These are phyloP conservation scores for Gorsachius magnificus DNA, from an alignment of 2,797 vertebrate genomes.

Conservation along the genomic window DNA sequence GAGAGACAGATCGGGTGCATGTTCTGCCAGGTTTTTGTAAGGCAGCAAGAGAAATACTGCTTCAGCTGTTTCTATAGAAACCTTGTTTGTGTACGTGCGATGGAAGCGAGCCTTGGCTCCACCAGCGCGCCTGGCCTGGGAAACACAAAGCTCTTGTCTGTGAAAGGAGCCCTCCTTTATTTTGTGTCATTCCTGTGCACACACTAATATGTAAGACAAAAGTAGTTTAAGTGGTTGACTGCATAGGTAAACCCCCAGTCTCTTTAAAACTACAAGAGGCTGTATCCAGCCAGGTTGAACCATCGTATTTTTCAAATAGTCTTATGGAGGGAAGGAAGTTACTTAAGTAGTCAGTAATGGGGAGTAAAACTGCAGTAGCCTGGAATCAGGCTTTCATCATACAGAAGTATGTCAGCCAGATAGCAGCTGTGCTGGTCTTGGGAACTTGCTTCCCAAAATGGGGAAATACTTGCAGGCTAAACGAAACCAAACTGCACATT, in stretches of 20 bases:
- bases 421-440: not conserved
- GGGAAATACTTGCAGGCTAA: not conserved
- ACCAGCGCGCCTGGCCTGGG: not conserved
- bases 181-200: not conserved
- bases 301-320: not conserved
- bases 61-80: not conserved
- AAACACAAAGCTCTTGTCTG: not conserved
- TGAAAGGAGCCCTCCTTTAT: not conserved
- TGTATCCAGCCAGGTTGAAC: not conserved
- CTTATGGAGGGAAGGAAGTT: not conserved
- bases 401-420: rapidly evolving
- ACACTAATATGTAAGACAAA: not conserved
- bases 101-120: not conserved
- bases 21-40: not conserved
- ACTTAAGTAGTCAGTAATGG: not conserved
- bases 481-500: not conserved
- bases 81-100: rapidly evolving
- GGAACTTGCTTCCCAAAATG: not conserved
- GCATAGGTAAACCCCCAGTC: not conserved
- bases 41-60: not conserved
- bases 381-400: not conserved
- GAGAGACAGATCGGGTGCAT: not conserved
- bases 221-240: not conserved
- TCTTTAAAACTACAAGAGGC: not conserved
- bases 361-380: not conserved